Conservation (phyloP, 2,113 vertebrate genomes). For the Phrynocephalus versicolor region DNA sequence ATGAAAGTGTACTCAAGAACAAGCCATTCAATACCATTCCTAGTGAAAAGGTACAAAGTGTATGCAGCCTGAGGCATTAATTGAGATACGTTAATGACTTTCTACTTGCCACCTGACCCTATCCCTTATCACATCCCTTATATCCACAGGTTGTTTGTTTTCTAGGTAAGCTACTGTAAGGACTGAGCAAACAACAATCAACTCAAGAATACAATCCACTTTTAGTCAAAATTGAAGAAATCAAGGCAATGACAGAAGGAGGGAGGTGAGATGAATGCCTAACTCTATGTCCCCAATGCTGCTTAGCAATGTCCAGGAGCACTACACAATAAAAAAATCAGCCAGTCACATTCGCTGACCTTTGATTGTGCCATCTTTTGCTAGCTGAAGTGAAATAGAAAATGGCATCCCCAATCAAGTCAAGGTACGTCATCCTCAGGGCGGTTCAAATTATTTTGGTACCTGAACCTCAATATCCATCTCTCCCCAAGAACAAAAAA, state of each 20-base stretch:
- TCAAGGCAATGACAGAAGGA: not conserved
- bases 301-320: not conserved
- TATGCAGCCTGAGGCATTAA: not conserved
- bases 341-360: not conserved
- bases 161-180: not conserved
- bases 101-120: not conserved
- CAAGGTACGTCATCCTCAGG: too few relatives aligned
- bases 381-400: too few relatives aligned
- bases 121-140: not conserved
- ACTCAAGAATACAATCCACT: too few relatives aligned
- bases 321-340: not conserved
- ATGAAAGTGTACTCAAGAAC: not conserved
- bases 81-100: not conserved
- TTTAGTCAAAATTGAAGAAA: not conserved
- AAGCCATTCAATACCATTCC: not conserved
- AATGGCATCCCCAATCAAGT: too few relatives aligned
- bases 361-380: not conserved
- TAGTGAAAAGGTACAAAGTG: too few relatives aligned
- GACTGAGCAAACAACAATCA: not conserved
- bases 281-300: not conserved
- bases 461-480: too few relatives aligned
- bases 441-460: too few relatives aligned
- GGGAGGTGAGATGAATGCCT: not conserved
- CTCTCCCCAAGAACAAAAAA: too few relatives aligned
- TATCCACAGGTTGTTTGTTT: not conserved